Base-by-base conservation (phyloP, 2,113 vertebrate genomes). In the Catharus minimus region DNA sequence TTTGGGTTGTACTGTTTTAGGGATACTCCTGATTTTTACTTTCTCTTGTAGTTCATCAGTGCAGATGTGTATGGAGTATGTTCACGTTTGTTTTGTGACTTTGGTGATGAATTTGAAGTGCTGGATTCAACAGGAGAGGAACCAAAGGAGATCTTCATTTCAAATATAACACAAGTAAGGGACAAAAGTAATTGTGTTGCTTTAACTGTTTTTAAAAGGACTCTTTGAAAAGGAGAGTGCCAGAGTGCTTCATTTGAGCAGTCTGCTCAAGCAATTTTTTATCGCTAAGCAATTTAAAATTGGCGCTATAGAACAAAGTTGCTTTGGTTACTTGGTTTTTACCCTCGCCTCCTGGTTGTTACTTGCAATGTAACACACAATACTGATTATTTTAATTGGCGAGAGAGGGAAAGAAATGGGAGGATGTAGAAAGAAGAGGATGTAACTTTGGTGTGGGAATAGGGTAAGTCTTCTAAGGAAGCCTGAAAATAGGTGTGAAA, bases 71-170 rank as follows among this genome's bases (percentile, higher is more conserved):
- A 98, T 62, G 99, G 99, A 67, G 97, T 99, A 95, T 99, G 98
- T 95, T 98, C 98, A 32, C 98, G 98, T 68, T 97, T 99, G 71
- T 99, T 99, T 97, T 99, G 99, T 97, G 99, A 99, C 95, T 99
- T 99, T 12, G 99, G 99, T 75, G 98, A 99, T 47, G 97, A 98
- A 89, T 99, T 99, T 97, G 99, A 99, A 96, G 99, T 99, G 30
- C 97, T 98, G 17, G 99, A 99, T 96, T 97, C 99, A 67, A 99
- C 98, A 1, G 99, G 99, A 97, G 99, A 99, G 92, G 99, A 99
- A 72, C 98, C 98, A 67, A 99, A 98, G 95, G 99, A 99, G 97
- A 96, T 99, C 89, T 99, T 99, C 94, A 99, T 99, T 97, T 99
- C 99, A 96, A 98, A 97, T 95, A 98, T 99, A 97, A 99, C 98